Percentiles rank a stretch among this genome's conserved stretches.
These are phyloP conservation scores for Cacoxenus indagator DNA, from an alignment of 2,888 invertebrate genomes.

Conservation along the genomic window DNA sequence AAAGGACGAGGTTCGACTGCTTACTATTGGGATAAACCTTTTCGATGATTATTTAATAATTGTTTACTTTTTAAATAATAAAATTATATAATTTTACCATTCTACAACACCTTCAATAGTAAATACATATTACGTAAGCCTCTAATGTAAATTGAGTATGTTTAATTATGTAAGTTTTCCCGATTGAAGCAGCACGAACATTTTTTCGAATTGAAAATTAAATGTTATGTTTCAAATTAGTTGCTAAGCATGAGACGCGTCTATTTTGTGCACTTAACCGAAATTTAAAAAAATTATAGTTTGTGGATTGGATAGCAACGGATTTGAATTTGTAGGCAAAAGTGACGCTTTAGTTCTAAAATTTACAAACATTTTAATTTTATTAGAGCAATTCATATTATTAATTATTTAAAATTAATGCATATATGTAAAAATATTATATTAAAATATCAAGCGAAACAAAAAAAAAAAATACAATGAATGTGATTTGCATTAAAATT, in stretches of 20 bases:
- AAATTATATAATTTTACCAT: too few relatives aligned
- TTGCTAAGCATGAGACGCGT: not conserved
- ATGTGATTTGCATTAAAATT: conserved; percentile 50
- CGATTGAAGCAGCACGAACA: not conserved
- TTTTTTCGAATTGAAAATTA: conserved; percentile 1
- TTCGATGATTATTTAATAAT: too few relatives aligned
- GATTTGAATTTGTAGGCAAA: not conserved
- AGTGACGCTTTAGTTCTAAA: too few relatives aligned
- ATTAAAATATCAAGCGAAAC: conserved; percentile 14
- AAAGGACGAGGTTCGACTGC: too few relatives aligned
- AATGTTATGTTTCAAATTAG: not conserved
- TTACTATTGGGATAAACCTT: too few relatives aligned
- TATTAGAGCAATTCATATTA: conserved; percentile 54
- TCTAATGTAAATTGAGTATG: not conserved
- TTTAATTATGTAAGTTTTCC: conserved; percentile 2
- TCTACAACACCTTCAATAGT: too few relatives aligned
- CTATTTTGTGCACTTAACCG: not conserved
- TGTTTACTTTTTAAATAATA: too few relatives aligned
- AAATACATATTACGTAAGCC: too few relatives aligned
- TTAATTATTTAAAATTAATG: conserved; percentile 35
- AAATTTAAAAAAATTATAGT: not conserved
- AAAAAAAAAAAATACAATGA: conserved; percentile 43
- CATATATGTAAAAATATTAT: conserved; percentile 17
- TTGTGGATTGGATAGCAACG: not conserved
- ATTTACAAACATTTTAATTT: conserved; percentile 43